These are phyloP conservation scores for Frieseomelitta varia DNA, from an alignment of 1,140 invertebrate genomes.

Conservation along the genomic window DNA sequence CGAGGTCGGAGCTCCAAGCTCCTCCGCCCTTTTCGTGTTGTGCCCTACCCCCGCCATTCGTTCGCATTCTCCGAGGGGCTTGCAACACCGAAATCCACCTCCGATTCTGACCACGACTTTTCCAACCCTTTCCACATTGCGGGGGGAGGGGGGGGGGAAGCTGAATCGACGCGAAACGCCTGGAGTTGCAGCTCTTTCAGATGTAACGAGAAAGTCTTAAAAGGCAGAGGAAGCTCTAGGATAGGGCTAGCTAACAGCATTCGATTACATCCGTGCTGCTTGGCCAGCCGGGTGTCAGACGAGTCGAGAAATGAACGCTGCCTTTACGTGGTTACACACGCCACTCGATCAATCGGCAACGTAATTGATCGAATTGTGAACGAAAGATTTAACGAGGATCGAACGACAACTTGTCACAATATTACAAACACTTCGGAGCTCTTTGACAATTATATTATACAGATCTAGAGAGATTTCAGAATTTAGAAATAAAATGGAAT, in stretches of 20 bases:
- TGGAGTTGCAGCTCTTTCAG: conserved; percentile 38
- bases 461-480: too few species aligned
- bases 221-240: conserved; percentile 22
- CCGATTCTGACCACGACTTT: conserved; percentile 67
- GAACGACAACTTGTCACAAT: background rate
- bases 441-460: too few species aligned
- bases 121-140: conserved; percentile 54
- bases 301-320: conserved; percentile 21
- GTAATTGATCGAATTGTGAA: too few species aligned
- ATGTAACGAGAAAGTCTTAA: conserved; percentile 54
- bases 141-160: too few species aligned
- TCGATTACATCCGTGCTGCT: conserved; percentile 18
- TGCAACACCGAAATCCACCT: conserved; percentile 46
- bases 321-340: conserved; percentile 40
- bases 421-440: too few species aligned
- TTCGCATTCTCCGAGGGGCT: conserved; percentile 60
- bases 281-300: conserved; percentile 40
- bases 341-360: background rate
- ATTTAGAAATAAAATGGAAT: too few species aligned
- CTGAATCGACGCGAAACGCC: conserved; percentile 57
- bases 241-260: background rate
- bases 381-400: background rate
- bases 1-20: conserved; percentile 34
- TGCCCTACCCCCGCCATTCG: conserved; percentile 60
- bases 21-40: conserved; percentile 70